phyloP scores from a whole-genome alignment of 2,113 vertebrate genomes.

The Neodon shergylaensis region DNA sequence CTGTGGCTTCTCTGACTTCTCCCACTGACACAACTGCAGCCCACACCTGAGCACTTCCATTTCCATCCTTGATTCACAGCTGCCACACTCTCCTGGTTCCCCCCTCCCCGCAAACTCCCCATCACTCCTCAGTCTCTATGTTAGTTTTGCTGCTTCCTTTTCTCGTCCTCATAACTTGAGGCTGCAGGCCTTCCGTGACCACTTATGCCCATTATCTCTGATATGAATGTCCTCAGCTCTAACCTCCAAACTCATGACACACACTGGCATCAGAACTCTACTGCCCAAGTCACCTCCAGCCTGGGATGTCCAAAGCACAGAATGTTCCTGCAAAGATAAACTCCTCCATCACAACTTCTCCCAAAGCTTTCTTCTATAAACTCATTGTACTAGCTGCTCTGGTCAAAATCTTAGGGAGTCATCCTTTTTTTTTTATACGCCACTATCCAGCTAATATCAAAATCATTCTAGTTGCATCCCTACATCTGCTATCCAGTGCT shows the following conservation, averaged over 20 bases:
- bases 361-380: not conserved
- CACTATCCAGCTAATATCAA: not conserved
- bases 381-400: not conserved
- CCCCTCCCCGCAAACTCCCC: not conserved
- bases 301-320: constrained; percentile 3
- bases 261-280: not conserved
- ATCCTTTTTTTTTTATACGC: not conserved
- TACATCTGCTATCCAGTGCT: not conserved
- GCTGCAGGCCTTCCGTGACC: not conserved
- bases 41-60: not conserved
- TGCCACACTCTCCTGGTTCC: not conserved
- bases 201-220: not conserved
- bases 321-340: not conserved
- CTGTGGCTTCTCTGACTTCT: not conserved
- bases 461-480: not conserved
- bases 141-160: not conserved
- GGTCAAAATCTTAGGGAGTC: not conserved
- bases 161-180: not conserved
- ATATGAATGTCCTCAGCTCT: not conserved
- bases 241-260: not conserved
- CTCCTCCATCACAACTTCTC: not conserved
- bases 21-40: not conserved
- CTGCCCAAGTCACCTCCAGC: constrained; percentile 28
- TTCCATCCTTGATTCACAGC: not conserved
- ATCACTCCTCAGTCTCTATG: not conserved